These are phyloP conservation scores for Lasioglossum calceatum DNA, from an alignment of 2,888 invertebrate species.

Conservation along the genomic window DNA sequence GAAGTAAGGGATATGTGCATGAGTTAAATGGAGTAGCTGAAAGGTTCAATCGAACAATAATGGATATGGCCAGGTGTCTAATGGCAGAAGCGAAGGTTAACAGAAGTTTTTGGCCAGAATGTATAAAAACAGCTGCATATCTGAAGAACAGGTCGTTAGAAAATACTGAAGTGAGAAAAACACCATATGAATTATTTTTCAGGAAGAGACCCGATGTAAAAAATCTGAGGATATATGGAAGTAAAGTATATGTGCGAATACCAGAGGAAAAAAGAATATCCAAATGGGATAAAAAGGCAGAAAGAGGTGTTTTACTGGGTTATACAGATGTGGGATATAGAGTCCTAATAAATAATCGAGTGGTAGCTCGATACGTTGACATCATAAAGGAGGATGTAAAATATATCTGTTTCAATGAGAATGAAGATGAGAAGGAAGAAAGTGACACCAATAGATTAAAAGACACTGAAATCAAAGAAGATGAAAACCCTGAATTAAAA, in stretches of 20 bases:
- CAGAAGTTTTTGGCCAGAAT: no score
- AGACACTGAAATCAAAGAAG: no score
- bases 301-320: neutral
- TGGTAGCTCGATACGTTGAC: no score
- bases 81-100: neutral
- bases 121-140: no score
- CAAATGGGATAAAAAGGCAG: neutral
- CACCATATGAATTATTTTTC: neutral
- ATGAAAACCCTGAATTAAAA: no score
- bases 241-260: neutral
- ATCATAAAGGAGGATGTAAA: no score
- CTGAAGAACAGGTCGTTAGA: no score
- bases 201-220: neutral
- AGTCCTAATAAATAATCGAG: neutral
- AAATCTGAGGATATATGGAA: neutral
- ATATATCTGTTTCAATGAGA: no score
- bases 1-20: neutral
- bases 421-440: no score
- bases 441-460: no score
- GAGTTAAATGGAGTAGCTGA: neutral
- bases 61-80: neutral
- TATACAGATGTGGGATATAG: neutral
- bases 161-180: neutral
- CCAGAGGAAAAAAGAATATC: neutral
- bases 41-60: neutral